Evolutionary conservation across 2,797 vertebrate species (phyloP), one percentile per base, ranked within the genome.

Genomic region (Spea hammondii): DNA sequence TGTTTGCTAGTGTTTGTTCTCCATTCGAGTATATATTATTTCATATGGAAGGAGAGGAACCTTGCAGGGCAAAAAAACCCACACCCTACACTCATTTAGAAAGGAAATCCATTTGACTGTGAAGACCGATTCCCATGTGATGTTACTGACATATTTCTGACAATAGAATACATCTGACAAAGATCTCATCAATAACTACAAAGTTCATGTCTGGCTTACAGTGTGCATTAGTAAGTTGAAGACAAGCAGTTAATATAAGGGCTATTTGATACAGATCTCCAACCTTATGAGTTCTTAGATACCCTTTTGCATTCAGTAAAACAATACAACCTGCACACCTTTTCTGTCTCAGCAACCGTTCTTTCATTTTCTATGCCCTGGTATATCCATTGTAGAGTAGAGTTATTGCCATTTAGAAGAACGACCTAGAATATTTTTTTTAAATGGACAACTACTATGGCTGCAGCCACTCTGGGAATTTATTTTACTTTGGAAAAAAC

Each of bases 241-340:
- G 68, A 70, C 49, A 53, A 51, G 50, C 48, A 70, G 53, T 70
- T 70, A 53, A 53, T 70, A 70, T 51, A 70, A 70, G n/a, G 44
- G 17, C 49, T 70, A 4, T 70, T 70, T 53, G 3, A 9, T 51
- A 51, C 49, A 51, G 68, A 5, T 13, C 1, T 17, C 53, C 53
- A 70, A 68, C 65, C 68, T 53, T 13, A 12, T 53, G 7, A 51
- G 67, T 53, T 70, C 50, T 53, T 70, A 49, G 68, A 8, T 70
- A 50, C 48, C 48, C 17, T 53, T 7, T 70, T 4, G 54, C 50
- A 70, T 70, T 32, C n/a, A 51, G 45, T 51, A 3, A 32, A 32
- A 32, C 32, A 32, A 32, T 32, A 32, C 32, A 32, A 70, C 4
- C 8, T 70, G 50, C 32, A 50, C 49, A 70, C 10, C 50, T 51